A percentile compares a stretch with the other conserved stretches of the same genome.
These are phyloP conservation scores for Eulemur mongoz DNA, from an alignment of 2,797 vertebrate genomes.

Conservation along the genomic window DNA sequence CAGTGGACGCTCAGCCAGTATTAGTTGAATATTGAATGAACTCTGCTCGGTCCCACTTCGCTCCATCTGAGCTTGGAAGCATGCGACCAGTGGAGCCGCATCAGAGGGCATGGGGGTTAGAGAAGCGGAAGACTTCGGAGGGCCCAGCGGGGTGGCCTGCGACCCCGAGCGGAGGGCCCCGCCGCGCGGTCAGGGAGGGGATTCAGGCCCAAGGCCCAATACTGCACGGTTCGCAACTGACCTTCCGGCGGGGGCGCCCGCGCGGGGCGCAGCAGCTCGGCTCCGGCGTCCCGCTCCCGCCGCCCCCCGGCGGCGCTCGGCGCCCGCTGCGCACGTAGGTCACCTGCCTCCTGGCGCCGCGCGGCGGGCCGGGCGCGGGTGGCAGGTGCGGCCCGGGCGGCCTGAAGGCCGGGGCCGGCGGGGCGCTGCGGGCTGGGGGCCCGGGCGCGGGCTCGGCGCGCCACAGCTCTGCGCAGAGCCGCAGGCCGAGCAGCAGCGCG, in stretches of 20 bases:
- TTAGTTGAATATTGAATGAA: neutral
- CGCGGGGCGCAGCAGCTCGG: constrained; percentile 77
- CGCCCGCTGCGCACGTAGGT: constrained; percentile 86
- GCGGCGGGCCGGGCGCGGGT: constrained; percentile 9
- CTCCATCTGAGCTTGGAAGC: neutral
- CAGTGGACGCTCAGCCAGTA: neutral
- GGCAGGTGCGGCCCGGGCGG: constrained; percentile 24
- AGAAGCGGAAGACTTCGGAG: neutral
- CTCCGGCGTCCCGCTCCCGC: constrained; percentile 71
- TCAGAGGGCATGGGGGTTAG: neutral
- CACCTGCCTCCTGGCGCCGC: constrained; percentile 82
- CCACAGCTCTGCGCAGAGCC: constrained; percentile 85
- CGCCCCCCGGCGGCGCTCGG: constrained; percentile 70
- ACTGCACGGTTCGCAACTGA: constrained; percentile 54
- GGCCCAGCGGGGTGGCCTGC: too few relatives aligned
- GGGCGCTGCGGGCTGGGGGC: neutral
- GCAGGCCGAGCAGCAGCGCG: constrained; percentile 87
- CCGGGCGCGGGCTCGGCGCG: constrained; percentile 1
- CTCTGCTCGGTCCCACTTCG: neutral
- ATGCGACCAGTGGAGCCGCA: neutral
- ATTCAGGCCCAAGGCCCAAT: neutral
- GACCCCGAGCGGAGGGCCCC: too few relatives aligned
- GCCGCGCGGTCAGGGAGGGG: neutral
- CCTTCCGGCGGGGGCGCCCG: constrained; percentile 72
- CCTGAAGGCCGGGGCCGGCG: neutral